Evolutionary conservation across 92 coral and sea anemone species (phyloP), one percentile per base, ranked within the genome.

Genomic region (Palythoa grandis): DNA sequence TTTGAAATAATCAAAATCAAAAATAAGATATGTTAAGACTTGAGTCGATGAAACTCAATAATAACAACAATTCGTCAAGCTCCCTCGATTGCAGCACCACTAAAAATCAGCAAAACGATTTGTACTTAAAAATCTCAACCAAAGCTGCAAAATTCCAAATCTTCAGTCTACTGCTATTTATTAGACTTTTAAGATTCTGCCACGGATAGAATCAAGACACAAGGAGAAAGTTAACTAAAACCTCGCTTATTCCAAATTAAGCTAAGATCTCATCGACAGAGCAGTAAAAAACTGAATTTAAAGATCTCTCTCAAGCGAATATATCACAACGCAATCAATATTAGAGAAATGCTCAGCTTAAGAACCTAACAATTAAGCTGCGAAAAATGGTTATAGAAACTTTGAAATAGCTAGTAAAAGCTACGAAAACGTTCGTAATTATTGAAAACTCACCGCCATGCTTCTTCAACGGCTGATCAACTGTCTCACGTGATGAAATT

Each of bases 401-500:
- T 17, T 35, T 10, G 25, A 43, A 86, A 72, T 48, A 57, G 61
- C 61, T 43, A 66, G 11, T 68, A 63, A 63, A n/a, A 20, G 7
- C 10, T 19, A 5, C 20, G 19, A 63, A 63, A 63, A n/a, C 22
- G 11, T 63, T 8, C 0, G 19, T 48, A 38, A 60, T 17, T 19
- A 29, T 53, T 38, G 25, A 35, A 75, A 29, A 88, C 98, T 90
- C 72, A 95, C 98, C 94, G 98, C 98, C 98, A 95, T 95, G 91
- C 91, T 83, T 89, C 91, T 82, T 90, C 83, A 77, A 85, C 94
- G 78, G 76, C 90, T 88, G 92, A 90, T 90, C 91, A 91, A 88
- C 83, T 86, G 57, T 86, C 93, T 90, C 98, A 96, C 98, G 98
- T 96, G 98, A 96, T 88, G 78, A 79, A 72, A 92, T 88, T 96